Evolutionary conservation across 2,888 invertebrate genomes (phyloP), one percentile per base, ranked within the genome.

Genomic region (Tubiluchus corallicola): DNA sequence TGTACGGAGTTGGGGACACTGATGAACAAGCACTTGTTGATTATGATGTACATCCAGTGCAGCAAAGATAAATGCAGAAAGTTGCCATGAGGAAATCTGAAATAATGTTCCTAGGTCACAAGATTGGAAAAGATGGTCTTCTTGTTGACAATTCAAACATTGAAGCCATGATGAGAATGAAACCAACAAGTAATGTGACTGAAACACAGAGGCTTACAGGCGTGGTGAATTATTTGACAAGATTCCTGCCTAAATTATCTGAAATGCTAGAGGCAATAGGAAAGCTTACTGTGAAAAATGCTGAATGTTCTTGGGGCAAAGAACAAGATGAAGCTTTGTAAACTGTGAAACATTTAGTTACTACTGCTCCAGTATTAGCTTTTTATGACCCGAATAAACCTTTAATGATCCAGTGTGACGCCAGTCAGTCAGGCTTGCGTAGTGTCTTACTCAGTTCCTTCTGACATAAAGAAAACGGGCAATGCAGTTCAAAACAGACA

Each of bases 341-440:
- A 16, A 41, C 9, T 3, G 29, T 47, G 5, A 50, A 53, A 17
- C n/a, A 45, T 37, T 44, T 42, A 17, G 17, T 52, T 2, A 48
- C 50, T 1, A 17, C 42, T 38, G 45, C 9, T 49, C 50, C 29
- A 1, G 43, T 50, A 3, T 43, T 48, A 2, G 47, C 46, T 1
- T 52, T 46, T 41, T 49, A 47, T 20, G 45, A 51, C 40, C 40
- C 47, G 2, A 37, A 47, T 49, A 54, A 21, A 50, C 50, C 37
- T 49, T 46, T 40, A 44, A 50, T 19, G 42, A 47, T 43, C 51
- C 48, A 17, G 15, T 52, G 16, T 49, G 49, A 5, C 47, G 47
- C 16, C 29, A 29, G 29, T 29, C 9, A 29, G 29, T 29, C 29
- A 9, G 29, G 29, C n/a, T 9, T 29, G 9, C 9, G 29, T 29